Base-by-base conservation (phyloP, 2,888 invertebrate genomes). In the Mystacides longicornis region DNA sequence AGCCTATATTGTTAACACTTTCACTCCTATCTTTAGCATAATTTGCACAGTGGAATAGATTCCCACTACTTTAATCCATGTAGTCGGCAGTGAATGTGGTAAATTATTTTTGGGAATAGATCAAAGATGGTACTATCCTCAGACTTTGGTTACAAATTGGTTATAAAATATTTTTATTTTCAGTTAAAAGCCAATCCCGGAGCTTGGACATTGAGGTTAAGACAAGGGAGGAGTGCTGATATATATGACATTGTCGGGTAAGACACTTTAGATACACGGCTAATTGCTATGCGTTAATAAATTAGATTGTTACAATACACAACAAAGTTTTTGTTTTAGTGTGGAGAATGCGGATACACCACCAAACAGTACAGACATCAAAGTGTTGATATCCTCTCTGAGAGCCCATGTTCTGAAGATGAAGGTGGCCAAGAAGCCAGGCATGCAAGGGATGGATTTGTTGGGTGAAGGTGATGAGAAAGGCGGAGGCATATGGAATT, bases 111-210 rank as follows among this genome's bases (percentile, higher is more conserved):
- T n/a, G n/a, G n/a, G n/a, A n/a, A n/a, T n/a, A n/a, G n/a, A n/a
- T n/a, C n/a, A n/a, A n/a, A n/a, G n/a, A n/a, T n/a, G n/a, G n/a
- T n/a, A n/a, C n/a, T n/a, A n/a, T n/a, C n/a, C n/a, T n/a, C n/a
- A n/a, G n/a, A n/a, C n/a, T n/a, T n/a, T n/a, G n/a, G n/a, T n/a
- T n/a, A n/a, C n/a, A n/a, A n/a, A n/a, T n/a, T n/a, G n/a, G n/a
- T n/a, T n/a, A n/a, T n/a, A n/a, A n/a, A 37, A n/a, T 37, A 3
- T 37, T 37, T 37, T 7, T 3, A n/a, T 37, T 56, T 55, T 45
- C 94, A 95, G 74, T 76, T 99, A 23, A 98, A 98, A 74, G 98
- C 98, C 0, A 94, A 92, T 70, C 98, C 99, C 1, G 99, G 99
- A 1, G 91, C 93, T 9, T 99, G 98, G 98, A 75, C 87, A 20